Conservation (phyloP, 2,797 vertebrate species). For the Sebastes oblongus region DNA sequence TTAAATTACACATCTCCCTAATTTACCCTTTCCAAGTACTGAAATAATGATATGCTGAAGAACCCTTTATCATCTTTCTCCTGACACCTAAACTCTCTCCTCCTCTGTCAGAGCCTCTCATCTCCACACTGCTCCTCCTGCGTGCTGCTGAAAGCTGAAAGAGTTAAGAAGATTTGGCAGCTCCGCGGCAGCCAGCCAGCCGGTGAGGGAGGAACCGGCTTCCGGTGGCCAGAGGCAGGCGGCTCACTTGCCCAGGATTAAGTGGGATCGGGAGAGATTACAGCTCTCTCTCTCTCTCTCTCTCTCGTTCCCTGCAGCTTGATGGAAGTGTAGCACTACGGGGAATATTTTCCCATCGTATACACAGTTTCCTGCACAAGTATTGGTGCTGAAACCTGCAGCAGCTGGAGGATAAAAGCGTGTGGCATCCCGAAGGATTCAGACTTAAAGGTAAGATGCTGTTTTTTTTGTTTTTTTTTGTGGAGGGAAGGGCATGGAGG, state of each 20-base stretch:
- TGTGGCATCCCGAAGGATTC: background rate
- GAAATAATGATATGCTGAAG: background rate
- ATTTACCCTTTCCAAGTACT: background rate
- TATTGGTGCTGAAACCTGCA: background rate
- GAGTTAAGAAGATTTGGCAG: constrained; percentile 81
- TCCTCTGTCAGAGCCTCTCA: background rate
- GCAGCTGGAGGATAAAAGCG: background rate
- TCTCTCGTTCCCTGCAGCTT: constrained; percentile 12
- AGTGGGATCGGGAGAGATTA: constrained; percentile 84
- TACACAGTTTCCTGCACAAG: constrained; percentile 1
- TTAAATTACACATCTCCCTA: background rate
- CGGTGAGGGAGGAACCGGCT: constrained; percentile 64
- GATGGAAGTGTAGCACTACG: constrained; percentile 33
- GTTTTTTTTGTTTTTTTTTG: too few species aligned
- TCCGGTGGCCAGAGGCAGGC: constrained; percentile 62
- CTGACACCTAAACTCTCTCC: background rate
- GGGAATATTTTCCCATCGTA: constrained; percentile 37
- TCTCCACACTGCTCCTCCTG: constrained; percentile 14
- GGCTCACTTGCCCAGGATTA: constrained; percentile 80
- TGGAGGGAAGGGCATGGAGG: background rate
- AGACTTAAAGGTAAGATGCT: constrained; percentile 41
- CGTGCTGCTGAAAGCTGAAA: constrained; percentile 59
- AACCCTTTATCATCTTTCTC: background rate
- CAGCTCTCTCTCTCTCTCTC: constrained; percentile 50
- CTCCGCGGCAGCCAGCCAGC: constrained; percentile 44